These are phyloP conservation scores for Galleria mellonella DNA, from an alignment of 1,140 invertebrate genomes.

Conservation along the genomic window DNA sequence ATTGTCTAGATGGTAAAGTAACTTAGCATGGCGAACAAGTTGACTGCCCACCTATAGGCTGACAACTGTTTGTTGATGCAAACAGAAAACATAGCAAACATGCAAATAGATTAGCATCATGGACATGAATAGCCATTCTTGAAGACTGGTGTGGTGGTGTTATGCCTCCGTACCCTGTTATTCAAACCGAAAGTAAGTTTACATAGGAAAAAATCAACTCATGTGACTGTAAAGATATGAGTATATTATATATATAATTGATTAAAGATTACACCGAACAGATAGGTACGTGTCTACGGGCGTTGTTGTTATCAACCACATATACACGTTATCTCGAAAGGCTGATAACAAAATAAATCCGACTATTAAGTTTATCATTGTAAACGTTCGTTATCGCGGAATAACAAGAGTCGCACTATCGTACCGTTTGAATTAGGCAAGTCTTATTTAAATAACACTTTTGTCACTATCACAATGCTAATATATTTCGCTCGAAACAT, in stretches of 20 bases:
- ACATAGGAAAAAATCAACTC: constrained; percentile 6
- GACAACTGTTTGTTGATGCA: no score
- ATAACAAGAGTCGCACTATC: constrained; percentile 17
- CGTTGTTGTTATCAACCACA: not conserved
- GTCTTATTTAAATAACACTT: constrained; percentile 6
- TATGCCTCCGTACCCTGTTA: no score
- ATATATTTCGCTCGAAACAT: no score
- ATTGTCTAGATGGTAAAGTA: no score
- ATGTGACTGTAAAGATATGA: constrained; percentile 1
- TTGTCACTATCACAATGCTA: not conserved
- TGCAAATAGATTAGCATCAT: no score
- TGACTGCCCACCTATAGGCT: no score
- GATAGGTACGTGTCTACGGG: no score
- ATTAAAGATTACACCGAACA: constrained; percentile 6
- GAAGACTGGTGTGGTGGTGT: no score
- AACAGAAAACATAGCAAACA: no score
- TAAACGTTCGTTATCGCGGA: constrained; percentile 5
- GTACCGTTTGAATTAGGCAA: constrained; percentile 27
- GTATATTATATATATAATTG: constrained; percentile 7
- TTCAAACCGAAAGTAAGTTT: no score
- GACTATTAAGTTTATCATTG: constrained; percentile 21
- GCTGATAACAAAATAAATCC: constrained; percentile 20
- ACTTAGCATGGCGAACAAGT: no score
- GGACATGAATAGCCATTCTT: no score
- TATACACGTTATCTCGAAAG: constrained; percentile 13